These are phyloP conservation scores for Drosophila borborema DNA, from an alignment of 2,888 invertebrate species.

Conservation along the genomic window DNA sequence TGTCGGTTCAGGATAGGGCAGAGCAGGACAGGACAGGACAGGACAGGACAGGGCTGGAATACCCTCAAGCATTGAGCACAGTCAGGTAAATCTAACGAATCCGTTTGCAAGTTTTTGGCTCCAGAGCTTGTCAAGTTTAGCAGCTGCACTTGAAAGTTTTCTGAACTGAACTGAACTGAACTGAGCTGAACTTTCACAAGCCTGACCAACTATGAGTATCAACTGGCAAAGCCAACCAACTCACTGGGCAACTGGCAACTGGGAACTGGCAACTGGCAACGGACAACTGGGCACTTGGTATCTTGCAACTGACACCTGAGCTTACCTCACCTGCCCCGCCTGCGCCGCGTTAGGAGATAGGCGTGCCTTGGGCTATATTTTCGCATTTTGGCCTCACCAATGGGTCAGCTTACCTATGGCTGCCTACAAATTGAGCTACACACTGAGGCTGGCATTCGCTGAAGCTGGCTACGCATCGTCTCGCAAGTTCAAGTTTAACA, in stretches of 20 bases:
- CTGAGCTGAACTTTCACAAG: slow-evolving; percentile 56
- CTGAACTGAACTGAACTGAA: slow-evolving; percentile 48
- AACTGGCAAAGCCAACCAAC: slow-evolving; percentile 31
- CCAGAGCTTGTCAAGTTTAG: slow-evolving; percentile 54
- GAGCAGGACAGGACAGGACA: background rate
- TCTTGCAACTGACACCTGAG: slow-evolving; percentile 51
- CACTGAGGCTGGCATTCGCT: slow-evolving; percentile 4
- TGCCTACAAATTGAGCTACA: slow-evolving; percentile 22
- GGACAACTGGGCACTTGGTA: slow-evolving; percentile 16
- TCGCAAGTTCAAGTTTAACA: slow-evolving; percentile 76
- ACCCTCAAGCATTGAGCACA: slow-evolving; percentile 16
- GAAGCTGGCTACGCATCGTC: slow-evolving; percentile 63
- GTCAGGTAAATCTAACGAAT: slow-evolving; percentile 54
- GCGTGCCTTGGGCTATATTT: slow-evolving; percentile 12
- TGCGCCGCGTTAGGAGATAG: slow-evolving; percentile 27
- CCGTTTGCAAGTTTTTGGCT: slow-evolving; percentile 43
- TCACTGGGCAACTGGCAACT: slow-evolving; percentile 17
- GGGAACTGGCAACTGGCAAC: slow-evolving; percentile 10
- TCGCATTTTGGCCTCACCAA: slow-evolving; percentile 22
- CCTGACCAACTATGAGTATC: slow-evolving; percentile 37
- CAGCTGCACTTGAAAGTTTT: slow-evolving; percentile 77
- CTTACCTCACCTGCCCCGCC: slow-evolving; percentile 13
- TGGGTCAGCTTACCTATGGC: slow-evolving; percentile 47
- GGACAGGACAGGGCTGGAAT: background rate
- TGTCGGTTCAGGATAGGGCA: background rate